Evolutionary conservation across 35 echinoderm and acorn worm genomes (phyloP).

Genomic region (Chiridota heheva): DNA sequence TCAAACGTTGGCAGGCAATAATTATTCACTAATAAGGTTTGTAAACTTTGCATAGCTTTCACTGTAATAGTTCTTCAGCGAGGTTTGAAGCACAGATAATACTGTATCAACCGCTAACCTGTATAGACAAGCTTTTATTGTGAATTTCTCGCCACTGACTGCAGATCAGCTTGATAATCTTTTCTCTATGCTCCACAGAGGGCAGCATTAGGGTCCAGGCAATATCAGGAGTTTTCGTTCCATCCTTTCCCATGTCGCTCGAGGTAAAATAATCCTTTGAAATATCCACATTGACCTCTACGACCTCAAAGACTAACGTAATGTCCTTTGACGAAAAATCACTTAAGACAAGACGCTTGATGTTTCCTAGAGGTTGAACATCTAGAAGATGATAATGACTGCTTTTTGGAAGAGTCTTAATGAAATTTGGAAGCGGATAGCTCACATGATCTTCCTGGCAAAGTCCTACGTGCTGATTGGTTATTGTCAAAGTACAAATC

Average conservation of each 20-base stretch:
- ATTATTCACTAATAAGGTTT: too few relatives aligned
- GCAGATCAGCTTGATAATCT: slow-evolving; percentile 81
- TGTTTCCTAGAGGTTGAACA: slow-evolving; percentile 44
- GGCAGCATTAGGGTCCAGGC: slow-evolving; percentile 78
- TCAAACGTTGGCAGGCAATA: too few relatives aligned
- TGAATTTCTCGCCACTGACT: slow-evolving; percentile 80
- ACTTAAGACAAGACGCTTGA: slow-evolving; percentile 74
- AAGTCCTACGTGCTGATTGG: slow-evolving; percentile 72
- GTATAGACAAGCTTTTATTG: slow-evolving; percentile 74
- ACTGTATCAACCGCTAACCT: slow-evolving; percentile 65
- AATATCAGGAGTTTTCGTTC: slow-evolving; percentile 59
- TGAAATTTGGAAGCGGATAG: slow-evolving; percentile 89
- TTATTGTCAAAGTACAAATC: slow-evolving; percentile 70
- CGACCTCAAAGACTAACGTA: slow-evolving; percentile 84
- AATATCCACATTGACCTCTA: slow-evolving; percentile 90
- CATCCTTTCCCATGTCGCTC: slow-evolving; percentile 24
- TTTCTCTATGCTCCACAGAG: slow-evolving; percentile 80
- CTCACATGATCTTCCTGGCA: slow-evolving; percentile 90
- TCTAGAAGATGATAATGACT: slow-evolving; percentile 67
- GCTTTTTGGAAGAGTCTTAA: slow-evolving; percentile 70
- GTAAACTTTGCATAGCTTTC: too few relatives aligned
- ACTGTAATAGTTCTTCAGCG: too few relatives aligned
- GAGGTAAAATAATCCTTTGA: slow-evolving; percentile 78
- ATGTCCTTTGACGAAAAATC: slow-evolving; percentile 77
- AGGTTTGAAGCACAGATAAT: too few relatives aligned